These are phyloP conservation scores for Leiothrix lutea DNA, from an alignment of 2,113 vertebrate species.

Conservation along the genomic window DNA sequence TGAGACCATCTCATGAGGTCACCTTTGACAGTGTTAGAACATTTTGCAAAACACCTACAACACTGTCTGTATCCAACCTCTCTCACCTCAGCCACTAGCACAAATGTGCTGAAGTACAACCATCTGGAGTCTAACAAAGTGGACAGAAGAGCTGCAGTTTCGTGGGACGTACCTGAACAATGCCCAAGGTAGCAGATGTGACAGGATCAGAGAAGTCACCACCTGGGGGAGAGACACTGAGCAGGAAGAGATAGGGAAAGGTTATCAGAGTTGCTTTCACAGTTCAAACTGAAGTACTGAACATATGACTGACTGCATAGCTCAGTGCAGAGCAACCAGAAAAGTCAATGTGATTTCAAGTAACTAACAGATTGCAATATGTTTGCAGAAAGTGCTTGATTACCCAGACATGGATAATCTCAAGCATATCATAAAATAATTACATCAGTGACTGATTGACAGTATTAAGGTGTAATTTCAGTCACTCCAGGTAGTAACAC, in stretches of 20 bases:
- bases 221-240: conserved; percentile 94
- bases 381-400: neutral
- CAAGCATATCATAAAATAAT: neutral
- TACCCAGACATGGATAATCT: neutral
- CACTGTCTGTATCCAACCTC: neutral
- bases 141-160: neutral
- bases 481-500: neutral
- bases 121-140: neutral
- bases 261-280: neutral
- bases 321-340: neutral
- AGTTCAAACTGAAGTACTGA: neutral
- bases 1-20: neutral
- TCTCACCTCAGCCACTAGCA: neutral
- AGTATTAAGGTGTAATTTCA: neutral
- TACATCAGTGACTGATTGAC: neutral
- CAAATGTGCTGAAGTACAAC: neutral
- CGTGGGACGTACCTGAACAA: conserved; percentile 82
- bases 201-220: conserved; percentile 98
- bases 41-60: neutral
- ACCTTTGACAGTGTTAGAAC: neutral
- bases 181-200: conserved; percentile 95
- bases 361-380: neutral
- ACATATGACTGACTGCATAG: neutral
- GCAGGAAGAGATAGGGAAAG: neutral
- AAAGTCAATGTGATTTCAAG: neutral